Evolutionary conservation across 2,797 vertebrate genomes (phyloP), one percentile per base, ranked within the genome.

Genomic region (Discoglossus pictus): DNA sequence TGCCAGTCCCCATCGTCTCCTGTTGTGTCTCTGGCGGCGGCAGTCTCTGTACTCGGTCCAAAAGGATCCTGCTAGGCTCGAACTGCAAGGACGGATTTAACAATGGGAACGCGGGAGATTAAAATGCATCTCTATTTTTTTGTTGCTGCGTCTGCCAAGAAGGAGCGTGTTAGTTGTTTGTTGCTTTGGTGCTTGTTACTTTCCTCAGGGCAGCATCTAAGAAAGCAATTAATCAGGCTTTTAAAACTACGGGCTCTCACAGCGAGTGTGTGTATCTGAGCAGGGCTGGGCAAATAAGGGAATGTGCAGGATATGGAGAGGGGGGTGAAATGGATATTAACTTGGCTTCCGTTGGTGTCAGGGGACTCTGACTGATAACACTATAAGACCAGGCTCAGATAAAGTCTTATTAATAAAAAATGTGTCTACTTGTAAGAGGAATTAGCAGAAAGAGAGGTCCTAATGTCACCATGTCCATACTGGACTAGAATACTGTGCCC

Each of bases 1-100:
- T 80, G 83, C 81, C 79, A 81, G 73, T 80, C 75, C 69, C 1
- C 67, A 40, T 74, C 73, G 78, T 39, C 73, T 61, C 48, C 67
- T 64, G 61, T 56, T 60, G 47, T 11, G 65, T 56, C 7, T 46
- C 77, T 62, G 73, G 53, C 25, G 61, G n/a, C 7, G 0, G 38
- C 76, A 13, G 61, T 47, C 2, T 34, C 75, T 54, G 70, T 42
- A 18, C 62, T 8, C 4, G 0, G 34, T 77, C 73, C 80, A 51
- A 74, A 6, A 69, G 34, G 55, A 66, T 78, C 75, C 76, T 24
- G 27, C 50, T 44, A 44, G 67, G 71, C 74, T 73, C 73, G 46
- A 17, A 69, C 68, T 60, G 74, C 67, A 0, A 6, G 0, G 27
- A 24, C 36, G 48, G 13, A 35, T 0, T 42, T 20, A 64, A 24